Evolutionary conservation across 2,113 vertebrate genomes (phyloP).

Genomic region (Symphodus melops): DNA sequence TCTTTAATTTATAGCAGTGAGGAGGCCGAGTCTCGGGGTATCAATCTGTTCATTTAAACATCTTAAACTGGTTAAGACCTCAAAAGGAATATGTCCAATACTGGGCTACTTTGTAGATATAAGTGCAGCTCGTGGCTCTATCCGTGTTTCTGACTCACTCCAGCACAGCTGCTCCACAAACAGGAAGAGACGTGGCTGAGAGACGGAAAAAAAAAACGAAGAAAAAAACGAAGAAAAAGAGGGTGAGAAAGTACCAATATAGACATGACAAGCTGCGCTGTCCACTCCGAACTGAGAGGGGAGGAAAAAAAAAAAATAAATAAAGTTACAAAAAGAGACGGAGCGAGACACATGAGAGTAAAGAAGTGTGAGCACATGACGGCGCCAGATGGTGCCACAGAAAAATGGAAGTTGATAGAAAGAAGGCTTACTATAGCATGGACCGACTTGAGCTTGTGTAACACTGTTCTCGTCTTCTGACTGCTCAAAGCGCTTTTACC

Average conservation of each 20-base stretch:
- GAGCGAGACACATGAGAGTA: slow-evolving; percentile 31
- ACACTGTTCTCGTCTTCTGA: no score
- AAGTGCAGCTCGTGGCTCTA: slow-evolving; percentile 40
- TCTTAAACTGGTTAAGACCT: slow-evolving; percentile 36
- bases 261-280: slow-evolving; percentile 76
- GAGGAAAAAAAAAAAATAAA: slow-evolving; percentile 27
- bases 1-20: not conserved
- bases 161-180: slow-evolving; percentile 62
- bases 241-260: slow-evolving; percentile 62
- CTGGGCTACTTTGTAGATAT: slow-evolving; percentile 41
- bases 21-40: slow-evolving; percentile 9
- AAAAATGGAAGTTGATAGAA: slow-evolving; percentile 48
- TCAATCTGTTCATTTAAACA: slow-evolving; percentile 38
- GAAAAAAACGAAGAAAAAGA: no score
- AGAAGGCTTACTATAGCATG: slow-evolving; percentile 60
- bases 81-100: slow-evolving; percentile 7
- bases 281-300: slow-evolving; percentile 69
- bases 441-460: not conserved
- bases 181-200: slow-evolving; percentile 53
- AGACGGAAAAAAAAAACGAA: slow-evolving; percentile 12
- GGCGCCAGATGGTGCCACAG: slow-evolving; percentile 57
- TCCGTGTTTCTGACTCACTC: slow-evolving; percentile 63
- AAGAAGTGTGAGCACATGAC: slow-evolving; percentile 48
- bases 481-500: no score
- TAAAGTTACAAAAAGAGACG: slow-evolving; percentile 23